These are phyloP conservation scores for Philereme vetulata DNA, from an alignment of 2,888 invertebrate genomes.

Conservation along the genomic window DNA sequence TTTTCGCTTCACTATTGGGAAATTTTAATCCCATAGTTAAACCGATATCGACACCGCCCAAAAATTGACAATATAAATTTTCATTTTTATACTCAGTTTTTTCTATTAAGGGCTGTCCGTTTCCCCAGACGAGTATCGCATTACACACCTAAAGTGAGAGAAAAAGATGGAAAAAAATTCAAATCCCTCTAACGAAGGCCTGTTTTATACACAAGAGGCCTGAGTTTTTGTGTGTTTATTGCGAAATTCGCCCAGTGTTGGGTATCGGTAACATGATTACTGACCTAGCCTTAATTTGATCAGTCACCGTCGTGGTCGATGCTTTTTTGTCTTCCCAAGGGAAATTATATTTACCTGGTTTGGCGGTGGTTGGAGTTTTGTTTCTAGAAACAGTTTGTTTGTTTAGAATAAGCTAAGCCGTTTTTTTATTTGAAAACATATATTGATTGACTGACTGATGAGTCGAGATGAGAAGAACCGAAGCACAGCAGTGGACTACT, in stretches of 20 bases:
- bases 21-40: slow-evolving; percentile 41
- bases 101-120: slow-evolving; percentile 78
- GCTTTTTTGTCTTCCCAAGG: slow-evolving; percentile 64
- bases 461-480: no score
- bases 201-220: slow-evolving; percentile 71
- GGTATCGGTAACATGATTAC: slow-evolving; percentile 82
- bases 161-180: slow-evolving; percentile 42
- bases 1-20: slow-evolving; percentile 21
- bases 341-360: slow-evolving; percentile 60
- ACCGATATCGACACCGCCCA: slow-evolving; percentile 52
- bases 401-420: no score
- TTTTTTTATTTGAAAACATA: no score
- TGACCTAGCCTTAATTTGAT: slow-evolving; percentile 81
- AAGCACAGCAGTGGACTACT: no score
- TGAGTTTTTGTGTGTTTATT: slow-evolving; percentile 74
- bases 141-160: slow-evolving; percentile 73
- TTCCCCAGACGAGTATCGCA: slow-evolving; percentile 65
- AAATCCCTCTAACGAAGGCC: slow-evolving; percentile 80
- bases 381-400: slow-evolving; percentile 30
- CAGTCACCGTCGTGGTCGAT: slow-evolving; percentile 63
- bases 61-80: slow-evolving; percentile 71
- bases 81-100: slow-evolving; percentile 68
- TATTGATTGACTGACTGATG: no score
- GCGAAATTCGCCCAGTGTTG: slow-evolving; percentile 72
- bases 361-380: slow-evolving; percentile 27